These are phyloP conservation scores for Littorina saxatilis DNA, from an alignment of 1,140 invertebrate species.

Conservation along the genomic window DNA sequence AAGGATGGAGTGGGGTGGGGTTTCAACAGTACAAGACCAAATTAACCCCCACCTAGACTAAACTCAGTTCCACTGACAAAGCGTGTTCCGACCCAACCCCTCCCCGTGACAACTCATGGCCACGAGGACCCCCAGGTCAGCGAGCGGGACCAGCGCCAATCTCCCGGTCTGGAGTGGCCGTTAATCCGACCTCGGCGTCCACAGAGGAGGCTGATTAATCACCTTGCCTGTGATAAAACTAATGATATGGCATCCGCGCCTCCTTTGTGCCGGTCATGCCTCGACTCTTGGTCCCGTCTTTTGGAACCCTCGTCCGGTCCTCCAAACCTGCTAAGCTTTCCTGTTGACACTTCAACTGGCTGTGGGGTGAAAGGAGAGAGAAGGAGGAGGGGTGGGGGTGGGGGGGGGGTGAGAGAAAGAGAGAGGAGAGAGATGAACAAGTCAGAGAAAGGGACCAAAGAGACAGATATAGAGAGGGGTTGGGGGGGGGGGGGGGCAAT, in stretches of 20 bases:
- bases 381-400: background rate
- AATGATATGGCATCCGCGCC: background rate
- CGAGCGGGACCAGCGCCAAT: no score
- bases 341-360: background rate
- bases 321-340: background rate
- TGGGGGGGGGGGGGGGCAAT: background rate
- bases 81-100: no score
- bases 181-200: background rate
- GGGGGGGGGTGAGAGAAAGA: background rate
- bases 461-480: no score
- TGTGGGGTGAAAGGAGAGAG: background rate
- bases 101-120: no score
- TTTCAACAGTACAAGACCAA: no score
- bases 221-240: background rate
- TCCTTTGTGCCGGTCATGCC: conserved; percentile 18
- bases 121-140: no score
- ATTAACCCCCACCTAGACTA: no score
- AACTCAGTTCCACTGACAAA: no score
- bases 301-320: background rate
- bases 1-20: no score
- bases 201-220: background rate
- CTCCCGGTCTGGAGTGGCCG: background rate
- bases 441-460: no score
- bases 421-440: no score
- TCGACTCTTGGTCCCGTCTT: background rate